Base-by-base conservation (phyloP, 2,113 vertebrate species). In the Notothenia rossii region DNA sequence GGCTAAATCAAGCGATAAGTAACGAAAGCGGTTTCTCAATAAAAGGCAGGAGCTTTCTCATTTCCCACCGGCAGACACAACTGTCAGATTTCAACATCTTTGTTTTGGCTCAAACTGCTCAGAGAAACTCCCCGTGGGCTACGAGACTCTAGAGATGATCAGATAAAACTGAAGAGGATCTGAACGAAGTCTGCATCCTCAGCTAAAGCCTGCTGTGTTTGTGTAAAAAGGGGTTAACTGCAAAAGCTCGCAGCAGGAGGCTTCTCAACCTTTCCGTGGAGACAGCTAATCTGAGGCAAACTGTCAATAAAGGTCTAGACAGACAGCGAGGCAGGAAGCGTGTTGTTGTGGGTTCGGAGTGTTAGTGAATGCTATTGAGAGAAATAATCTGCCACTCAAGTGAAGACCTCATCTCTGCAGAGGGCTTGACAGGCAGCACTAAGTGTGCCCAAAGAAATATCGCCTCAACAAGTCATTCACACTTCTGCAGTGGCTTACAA, bases 251-350 rank as follows among this genome's bases (percentile, higher is more conserved):
- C 50, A 1, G 72, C 33, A 13, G 75, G 63, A 82, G 71, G 45
- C 25, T 13, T 45, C 60, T 33, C 60, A 72, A 51, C 60, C 58
- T 67, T 83, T 74, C 45, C 8, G 0, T 15, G 25, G 64, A 75
- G 46, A 71, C 69, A 10, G 55, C 68, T 81, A 71, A 86, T 84
- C 79, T 64, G 40, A 9, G 1, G 51, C 12, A 6, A 54, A 43
- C 72, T 86, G 85, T 80, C 81, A 86, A 86, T 87, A 80, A 72
- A 43, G 45, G 75, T 49, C 58, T 14, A 50, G 67, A 73, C 72
- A 71, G 77, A 60, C 70, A 67, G 46, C 4, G 61, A 67, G 17
- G 81, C 54, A 7, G 36, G 60, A 8, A 36, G 55, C 29, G 22
- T 45, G 77, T 66, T 74, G 71, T 50, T 49, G 1, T 63, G 79